phyloP scores from a whole-genome alignment of 1,140 invertebrate species.

The Paracyclopina nana region DNA sequence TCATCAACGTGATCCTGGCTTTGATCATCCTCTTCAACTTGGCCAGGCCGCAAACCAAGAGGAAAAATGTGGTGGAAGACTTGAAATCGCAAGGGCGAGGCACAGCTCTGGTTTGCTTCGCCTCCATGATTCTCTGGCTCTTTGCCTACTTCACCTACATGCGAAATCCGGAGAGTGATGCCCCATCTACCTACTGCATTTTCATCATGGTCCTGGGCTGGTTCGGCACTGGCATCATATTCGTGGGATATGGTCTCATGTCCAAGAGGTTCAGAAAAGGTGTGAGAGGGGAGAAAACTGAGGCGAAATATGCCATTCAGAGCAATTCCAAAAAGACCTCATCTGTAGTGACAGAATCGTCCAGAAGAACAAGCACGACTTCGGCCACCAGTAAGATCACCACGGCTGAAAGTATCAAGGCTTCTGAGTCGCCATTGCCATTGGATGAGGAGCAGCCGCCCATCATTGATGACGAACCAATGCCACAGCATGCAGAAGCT shows the following conservation, averaged over 20 bases:
- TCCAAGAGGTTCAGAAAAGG: conserved; percentile 5
- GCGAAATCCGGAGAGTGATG: background rate
- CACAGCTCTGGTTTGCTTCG: background rate
- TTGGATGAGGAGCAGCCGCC: too few relatives aligned
- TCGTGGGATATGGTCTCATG: conserved; percentile 1
- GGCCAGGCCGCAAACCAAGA: conserved; percentile 7
- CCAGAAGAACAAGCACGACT: too few relatives aligned
- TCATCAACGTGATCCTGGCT: background rate
- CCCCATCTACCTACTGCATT: background rate
- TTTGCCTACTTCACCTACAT: conserved; percentile 5
- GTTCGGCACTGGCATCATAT: conserved; percentile 13
- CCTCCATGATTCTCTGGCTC: background rate
- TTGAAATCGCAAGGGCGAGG: conserved; percentile 5
- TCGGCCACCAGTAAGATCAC: too few relatives aligned
- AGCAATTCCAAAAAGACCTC: too few relatives aligned
- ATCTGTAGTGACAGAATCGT: too few relatives aligned
- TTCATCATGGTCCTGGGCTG: conserved; percentile 4
- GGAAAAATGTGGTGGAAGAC: conserved; percentile 1
- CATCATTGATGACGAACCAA: too few relatives aligned
- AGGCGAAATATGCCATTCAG: too few relatives aligned
- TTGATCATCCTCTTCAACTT: conserved; percentile 8
- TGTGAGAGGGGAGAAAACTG: background rate
- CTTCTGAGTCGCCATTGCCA: too few relatives aligned
- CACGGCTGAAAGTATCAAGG: too few relatives aligned
- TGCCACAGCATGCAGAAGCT: too few relatives aligned